Evolutionary conservation across 2,797 vertebrate species (phyloP).

Genomic region (Characodon lateralis): DNA sequence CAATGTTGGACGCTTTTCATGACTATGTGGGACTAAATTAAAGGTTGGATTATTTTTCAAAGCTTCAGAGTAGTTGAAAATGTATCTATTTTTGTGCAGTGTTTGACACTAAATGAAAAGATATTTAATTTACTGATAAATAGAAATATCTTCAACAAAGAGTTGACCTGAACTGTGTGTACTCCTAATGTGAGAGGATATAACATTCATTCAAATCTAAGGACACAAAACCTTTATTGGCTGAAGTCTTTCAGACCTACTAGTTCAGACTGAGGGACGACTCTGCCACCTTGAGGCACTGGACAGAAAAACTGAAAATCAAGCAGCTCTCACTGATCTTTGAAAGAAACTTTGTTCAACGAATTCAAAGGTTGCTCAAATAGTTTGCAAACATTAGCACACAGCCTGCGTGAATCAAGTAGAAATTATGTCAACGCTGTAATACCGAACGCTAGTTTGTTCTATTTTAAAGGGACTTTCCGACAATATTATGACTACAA

Average conservation of each 20-base stretch:
- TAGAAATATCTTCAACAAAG: background rate
- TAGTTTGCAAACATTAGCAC: background rate
- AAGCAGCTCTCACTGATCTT: background rate
- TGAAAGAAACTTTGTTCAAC: slow-evolving; percentile 17
- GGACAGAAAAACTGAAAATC: background rate
- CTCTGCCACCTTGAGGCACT: background rate
- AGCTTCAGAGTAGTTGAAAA: too few relatives aligned
- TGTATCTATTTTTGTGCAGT: too few relatives aligned
- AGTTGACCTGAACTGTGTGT: background rate
- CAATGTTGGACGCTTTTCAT: too few relatives aligned
- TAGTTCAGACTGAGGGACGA: background rate
- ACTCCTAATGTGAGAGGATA: background rate
- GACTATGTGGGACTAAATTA: too few relatives aligned
- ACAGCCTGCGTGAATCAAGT: too few relatives aligned
- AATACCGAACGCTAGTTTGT: background rate
- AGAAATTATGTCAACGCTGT: too few relatives aligned
- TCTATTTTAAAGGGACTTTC: background rate
- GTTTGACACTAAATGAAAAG: too few relatives aligned
- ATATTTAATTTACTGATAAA: too few relatives aligned
- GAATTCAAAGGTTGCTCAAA: slow-evolving; percentile 51
- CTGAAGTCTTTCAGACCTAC: too few relatives aligned
- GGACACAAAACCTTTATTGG: background rate
- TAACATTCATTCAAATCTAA: background rate
- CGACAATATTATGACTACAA: background rate
- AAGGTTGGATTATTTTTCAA: too few relatives aligned